These are phyloP conservation scores for Cotesia chilonis DNA, from an alignment of 1,140 invertebrate genomes.

Conservation along the genomic window DNA sequence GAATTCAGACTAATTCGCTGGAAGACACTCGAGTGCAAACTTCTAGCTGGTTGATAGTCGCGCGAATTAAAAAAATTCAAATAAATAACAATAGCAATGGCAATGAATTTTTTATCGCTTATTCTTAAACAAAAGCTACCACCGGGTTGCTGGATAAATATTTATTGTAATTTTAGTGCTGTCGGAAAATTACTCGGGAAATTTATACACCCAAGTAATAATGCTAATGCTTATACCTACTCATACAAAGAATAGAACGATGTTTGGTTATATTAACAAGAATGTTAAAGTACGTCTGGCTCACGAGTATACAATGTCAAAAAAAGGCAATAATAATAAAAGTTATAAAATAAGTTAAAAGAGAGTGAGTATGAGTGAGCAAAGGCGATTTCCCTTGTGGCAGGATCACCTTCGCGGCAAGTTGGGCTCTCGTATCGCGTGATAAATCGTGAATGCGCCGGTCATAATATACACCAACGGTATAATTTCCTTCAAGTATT, in stretches of 20 bases:
- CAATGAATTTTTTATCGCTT: conserved; percentile 22
- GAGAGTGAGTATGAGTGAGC: conserved; percentile 11
- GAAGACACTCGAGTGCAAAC: conserved; percentile 30
- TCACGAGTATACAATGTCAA: neutral
- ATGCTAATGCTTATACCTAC: conserved; percentile 7
- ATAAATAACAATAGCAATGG: conserved; percentile 6
- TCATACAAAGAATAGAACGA: too few relatives aligned
- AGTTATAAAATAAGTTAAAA: neutral
- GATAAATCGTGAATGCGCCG: conserved; percentile 42
- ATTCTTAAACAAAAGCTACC: conserved; percentile 14
- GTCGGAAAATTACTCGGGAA: conserved; percentile 28
- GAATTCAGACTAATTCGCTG: conserved; percentile 40
- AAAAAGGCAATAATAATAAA: conserved; percentile 18
- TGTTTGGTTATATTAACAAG: conserved; percentile 7
- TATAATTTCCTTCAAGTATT: conserved; percentile 43
- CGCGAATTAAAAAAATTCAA: conserved; percentile 14
- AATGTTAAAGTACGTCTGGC: conserved; percentile 8
- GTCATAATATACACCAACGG: conserved; percentile 42
- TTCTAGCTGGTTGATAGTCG: conserved; percentile 21
- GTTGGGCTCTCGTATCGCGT: conserved; percentile 38
- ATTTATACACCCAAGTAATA: conserved; percentile 29
- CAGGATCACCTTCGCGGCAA: conserved; percentile 31
- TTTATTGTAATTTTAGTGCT: conserved; percentile 24
- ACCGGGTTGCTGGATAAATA: neutral
- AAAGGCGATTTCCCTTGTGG: conserved; percentile 42